Evolutionary conservation across 1,140 invertebrate species (phyloP).

Genomic region (Aphidius ervi): DNA sequence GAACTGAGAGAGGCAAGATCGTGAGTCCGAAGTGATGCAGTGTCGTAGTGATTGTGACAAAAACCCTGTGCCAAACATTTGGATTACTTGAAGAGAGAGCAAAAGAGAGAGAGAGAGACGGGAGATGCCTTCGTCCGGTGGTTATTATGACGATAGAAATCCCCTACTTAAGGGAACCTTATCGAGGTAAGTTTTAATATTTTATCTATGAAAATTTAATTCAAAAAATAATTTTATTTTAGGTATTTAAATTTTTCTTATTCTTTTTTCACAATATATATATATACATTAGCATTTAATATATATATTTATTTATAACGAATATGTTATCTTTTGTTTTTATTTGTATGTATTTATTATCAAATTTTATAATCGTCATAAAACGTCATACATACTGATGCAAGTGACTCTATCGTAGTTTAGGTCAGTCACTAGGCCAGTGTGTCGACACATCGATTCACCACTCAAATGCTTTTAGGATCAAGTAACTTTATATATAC

Average conservation of each 20-base stretch:
- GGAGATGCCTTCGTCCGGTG: conserved; percentile 44
- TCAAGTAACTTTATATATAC: conserved; percentile 15
- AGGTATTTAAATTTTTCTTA: conserved; percentile 7
- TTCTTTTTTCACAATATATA: neutral
- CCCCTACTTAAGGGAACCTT: conserved; percentile 54
- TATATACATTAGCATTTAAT: too few relatives aligned
- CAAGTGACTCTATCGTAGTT: conserved; percentile 9
- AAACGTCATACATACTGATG: conserved; percentile 1
- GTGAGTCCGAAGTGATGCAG: conserved; percentile 48
- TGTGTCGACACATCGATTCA: conserved; percentile 24
- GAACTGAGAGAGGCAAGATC: conserved; percentile 38
- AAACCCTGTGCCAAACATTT: conserved; percentile 46
- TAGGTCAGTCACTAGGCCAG: conserved; percentile 29
- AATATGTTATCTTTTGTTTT: neutral
- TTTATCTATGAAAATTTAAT: neutral
- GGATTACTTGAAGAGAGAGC: conserved; percentile 45
- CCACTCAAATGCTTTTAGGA: conserved; percentile 23
- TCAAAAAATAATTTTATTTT: too few relatives aligned
- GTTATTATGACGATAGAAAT: conserved; percentile 55
- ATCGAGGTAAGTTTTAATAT: conserved; percentile 45
- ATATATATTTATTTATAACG: neutral
- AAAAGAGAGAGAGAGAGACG: neutral
- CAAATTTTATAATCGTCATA: neutral
- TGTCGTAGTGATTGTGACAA: conserved; percentile 45
- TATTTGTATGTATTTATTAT: too few relatives aligned